Evolutionary conservation across 2,797 vertebrate genomes (phyloP), one percentile per base, ranked within the genome.

Genomic region (Rachycentron canadum): DNA sequence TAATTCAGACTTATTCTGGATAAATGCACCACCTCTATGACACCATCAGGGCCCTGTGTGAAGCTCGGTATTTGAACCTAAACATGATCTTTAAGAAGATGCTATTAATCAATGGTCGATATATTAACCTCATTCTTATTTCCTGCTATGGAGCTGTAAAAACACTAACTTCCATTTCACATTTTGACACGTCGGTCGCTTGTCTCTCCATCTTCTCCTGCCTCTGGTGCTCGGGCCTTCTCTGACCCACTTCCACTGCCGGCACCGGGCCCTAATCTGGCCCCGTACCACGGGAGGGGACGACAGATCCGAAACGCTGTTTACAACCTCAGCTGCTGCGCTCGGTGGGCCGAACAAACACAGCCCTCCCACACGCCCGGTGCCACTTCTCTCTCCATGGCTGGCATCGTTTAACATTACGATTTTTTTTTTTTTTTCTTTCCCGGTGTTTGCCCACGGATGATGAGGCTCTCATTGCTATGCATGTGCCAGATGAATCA

Each of bases 401-500:
- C 92, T 93, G 93, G 93, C 94, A 90, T 89, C 83, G 73, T 91
- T 92, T 90, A 93, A 91, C 94, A 91, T 93, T 90, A 92, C 76
- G 86, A 91, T 94, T 93, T 96, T 96, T 55, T 45, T 40, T 40
- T 45, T 49, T 32, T 95, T 32, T 32, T 7, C 32, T 32, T 32
- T 94, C 73, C 92, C 94, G 73, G 88, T 95, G 93, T 97, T 97
- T 97, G 95, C 94, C 92, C 93, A 95, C 92, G 93, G 94, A 96
- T 96, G 96, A 96, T 92, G 93, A 83, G 85, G 94, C 93, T 93
- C 95, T 95, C 95, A 93, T 95, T 96, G 96, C 96, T 95, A 95
- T 96, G 96, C 94, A 86, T 94, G 95, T 96, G 97, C 97, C 97
- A 98, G 97, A 98, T 98, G 97, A 98, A 96, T 97, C 96, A 95